These are phyloP conservation scores for Oscheius myriophilus DNA, from an alignment of 2,888 invertebrate species.

Conservation along the genomic window DNA sequence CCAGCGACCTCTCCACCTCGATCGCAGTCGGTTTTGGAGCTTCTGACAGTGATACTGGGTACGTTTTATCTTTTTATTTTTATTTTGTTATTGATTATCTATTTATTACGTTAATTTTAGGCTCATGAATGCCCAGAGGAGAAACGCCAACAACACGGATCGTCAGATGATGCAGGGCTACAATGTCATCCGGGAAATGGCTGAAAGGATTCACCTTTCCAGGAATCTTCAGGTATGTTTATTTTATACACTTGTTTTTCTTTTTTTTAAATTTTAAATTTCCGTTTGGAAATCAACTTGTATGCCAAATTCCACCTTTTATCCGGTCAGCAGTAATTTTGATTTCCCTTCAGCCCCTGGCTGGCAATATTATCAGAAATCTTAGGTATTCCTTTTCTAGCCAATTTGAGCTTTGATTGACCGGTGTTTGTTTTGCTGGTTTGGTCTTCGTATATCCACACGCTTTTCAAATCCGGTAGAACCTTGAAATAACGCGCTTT, in stretches of 20 bases:
- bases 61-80: not conserved
- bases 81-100: not conserved
- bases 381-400: too few species aligned
- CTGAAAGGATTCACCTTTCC: slow-evolving; percentile 93
- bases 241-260: slow-evolving; percentile 19
- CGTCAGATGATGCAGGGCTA: slow-evolving; percentile 93
- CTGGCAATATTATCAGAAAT: too few species aligned
- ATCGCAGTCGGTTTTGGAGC: slow-evolving; percentile 76
- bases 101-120: slow-evolving; percentile 74
- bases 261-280: too few species aligned
- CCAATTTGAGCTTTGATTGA: too few species aligned
- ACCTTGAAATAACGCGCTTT: too few species aligned
- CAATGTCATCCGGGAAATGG: slow-evolving; percentile 95
- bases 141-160: slow-evolving; percentile 85
- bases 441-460: too few species aligned
- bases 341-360: too few species aligned
- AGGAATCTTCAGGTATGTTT: slow-evolving; percentile 83
- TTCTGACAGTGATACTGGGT: slow-evolving; percentile 58
- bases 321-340: too few species aligned
- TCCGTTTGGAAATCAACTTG: too few species aligned
- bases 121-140: slow-evolving; percentile 62
- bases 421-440: too few species aligned
- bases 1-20: slow-evolving; percentile 94
- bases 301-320: too few species aligned
- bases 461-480: too few species aligned